A percentile compares a stretch with the other conserved stretches of the same genome.
Conservation (phyloP, 2,888 invertebrate species). For the Syritta pipiens region DNA sequence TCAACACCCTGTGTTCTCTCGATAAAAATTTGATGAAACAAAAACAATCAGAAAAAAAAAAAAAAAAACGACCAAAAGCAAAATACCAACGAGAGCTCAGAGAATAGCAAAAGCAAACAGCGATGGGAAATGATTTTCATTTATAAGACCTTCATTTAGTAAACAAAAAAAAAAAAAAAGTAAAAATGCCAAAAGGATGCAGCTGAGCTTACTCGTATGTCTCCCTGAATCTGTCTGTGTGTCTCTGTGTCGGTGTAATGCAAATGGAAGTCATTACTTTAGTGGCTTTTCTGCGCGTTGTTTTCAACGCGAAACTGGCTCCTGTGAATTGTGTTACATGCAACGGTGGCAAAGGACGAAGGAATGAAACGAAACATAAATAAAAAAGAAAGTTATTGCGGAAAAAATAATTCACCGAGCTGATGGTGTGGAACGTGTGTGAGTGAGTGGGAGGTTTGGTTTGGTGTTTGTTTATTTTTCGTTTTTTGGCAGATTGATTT, state of each 20-base stretch:
- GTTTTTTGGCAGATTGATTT: constrained; percentile 41
- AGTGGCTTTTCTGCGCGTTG: constrained; percentile 39
- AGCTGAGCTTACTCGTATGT: too few relatives aligned
- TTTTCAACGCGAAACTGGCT: background rate
- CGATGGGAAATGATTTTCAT: constrained; percentile 45
- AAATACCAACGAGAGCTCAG: background rate
- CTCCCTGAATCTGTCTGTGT: too few relatives aligned
- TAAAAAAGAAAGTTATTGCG: constrained; percentile 55
- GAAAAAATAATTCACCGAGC: constrained; percentile 30
- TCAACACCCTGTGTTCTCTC: too few relatives aligned
- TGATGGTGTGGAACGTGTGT: constrained; percentile 31
- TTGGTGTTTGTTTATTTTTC: constrained; percentile 19
- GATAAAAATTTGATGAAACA: constrained; percentile 65
- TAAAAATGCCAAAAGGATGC: too few relatives aligned
- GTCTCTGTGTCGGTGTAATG: constrained; percentile 14
- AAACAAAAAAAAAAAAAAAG: too few relatives aligned
- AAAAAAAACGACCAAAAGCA: background rate
- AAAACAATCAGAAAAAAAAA: constrained; percentile 2
- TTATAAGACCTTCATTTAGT: constrained; percentile 11
- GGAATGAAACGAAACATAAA: constrained; percentile 27
- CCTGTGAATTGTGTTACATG: background rate
- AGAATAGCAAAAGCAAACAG: constrained; percentile 14
- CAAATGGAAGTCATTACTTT: constrained; percentile 61
- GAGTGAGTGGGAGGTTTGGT: background rate
- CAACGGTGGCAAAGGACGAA: constrained; percentile 5